Evolutionary conservation across 2,113 vertebrate species (phyloP).

Genomic region (Atrichornis clamosus): DNA sequence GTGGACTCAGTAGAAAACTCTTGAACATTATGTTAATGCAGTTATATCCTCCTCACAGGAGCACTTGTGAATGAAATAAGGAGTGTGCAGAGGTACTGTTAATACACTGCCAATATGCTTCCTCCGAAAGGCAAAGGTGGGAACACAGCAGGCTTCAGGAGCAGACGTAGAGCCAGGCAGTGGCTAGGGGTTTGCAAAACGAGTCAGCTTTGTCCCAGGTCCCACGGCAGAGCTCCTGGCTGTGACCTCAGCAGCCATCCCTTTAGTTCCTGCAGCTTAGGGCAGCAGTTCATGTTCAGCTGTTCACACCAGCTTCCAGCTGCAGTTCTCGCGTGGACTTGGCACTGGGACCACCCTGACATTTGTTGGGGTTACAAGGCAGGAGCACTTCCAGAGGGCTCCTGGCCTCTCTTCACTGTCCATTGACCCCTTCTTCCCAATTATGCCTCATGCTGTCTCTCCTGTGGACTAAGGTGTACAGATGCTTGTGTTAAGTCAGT

Average conservation of each 20-base stretch:
- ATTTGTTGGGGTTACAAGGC: background rate
- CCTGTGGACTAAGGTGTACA: background rate
- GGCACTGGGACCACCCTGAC: background rate
- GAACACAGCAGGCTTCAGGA: background rate
- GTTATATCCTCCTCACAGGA: background rate
- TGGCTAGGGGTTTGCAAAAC: background rate
- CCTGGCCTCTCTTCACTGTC: background rate
- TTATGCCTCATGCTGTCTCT: background rate
- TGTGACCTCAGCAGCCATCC: background rate
- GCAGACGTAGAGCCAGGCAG: rapidly evolving
- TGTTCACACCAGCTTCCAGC: background rate
- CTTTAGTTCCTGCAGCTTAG: background rate
- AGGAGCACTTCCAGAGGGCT: background rate
- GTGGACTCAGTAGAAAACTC: background rate
- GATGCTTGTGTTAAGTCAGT: background rate
- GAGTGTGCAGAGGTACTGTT: background rate
- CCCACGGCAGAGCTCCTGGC: background rate
- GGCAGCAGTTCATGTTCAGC: background rate
- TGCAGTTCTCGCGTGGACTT: background rate
- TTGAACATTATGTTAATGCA: background rate
- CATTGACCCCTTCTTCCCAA: background rate
- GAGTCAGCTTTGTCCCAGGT: background rate
- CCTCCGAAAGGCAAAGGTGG: background rate
- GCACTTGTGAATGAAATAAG: background rate
- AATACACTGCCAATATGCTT: background rate